Percentiles rank a stretch among this genome's conserved stretches.
phyloP scores from a whole-genome alignment of 1,140 invertebrate genomes.

The Elysia chlorotica region DNA sequence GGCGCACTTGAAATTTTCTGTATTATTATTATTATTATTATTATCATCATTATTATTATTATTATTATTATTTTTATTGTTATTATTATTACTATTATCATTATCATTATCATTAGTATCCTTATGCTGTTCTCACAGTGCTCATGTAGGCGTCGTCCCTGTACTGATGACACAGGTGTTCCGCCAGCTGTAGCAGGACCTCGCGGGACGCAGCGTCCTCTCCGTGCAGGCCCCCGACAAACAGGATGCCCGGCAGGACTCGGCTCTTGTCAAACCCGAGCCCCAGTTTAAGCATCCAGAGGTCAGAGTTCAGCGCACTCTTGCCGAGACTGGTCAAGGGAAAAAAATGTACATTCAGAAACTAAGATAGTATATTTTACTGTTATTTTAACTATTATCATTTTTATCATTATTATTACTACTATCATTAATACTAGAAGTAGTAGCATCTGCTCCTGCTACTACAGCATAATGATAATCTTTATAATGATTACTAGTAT shows the following conservation, averaged over 20 bases:
- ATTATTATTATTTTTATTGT: too few species aligned
- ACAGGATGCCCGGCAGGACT: constrained; percentile 67
- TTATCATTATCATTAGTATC: not conserved
- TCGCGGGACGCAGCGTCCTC: constrained; percentile 86
- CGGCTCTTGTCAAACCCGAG: constrained; percentile 70
- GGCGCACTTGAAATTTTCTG: too few species aligned
- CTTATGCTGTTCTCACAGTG: constrained; percentile 30
- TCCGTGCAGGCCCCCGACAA: constrained; percentile 87
- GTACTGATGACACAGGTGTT: constrained; percentile 75
- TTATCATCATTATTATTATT: too few species aligned
- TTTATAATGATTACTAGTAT: not conserved
- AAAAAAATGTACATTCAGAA: constrained; percentile 1
- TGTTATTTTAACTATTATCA: not conserved
- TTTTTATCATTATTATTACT: not conserved
- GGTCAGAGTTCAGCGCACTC: constrained; percentile 71
- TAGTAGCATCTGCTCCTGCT: too few species aligned
- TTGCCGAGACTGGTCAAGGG: constrained; percentile 45
- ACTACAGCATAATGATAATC: too few species aligned
- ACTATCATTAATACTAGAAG: too few species aligned
- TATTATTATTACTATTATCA: too few species aligned
- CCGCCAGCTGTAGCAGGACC: constrained; percentile 68
- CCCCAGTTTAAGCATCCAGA: constrained; percentile 92
- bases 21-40: too few species aligned
- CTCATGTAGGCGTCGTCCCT: constrained; percentile 42
- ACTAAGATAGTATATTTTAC: not conserved